Evolutionary conservation across 2,797 vertebrate genomes (phyloP), one percentile per base, ranked within the genome.

Genomic region (Diglossa cyanea): DNA sequence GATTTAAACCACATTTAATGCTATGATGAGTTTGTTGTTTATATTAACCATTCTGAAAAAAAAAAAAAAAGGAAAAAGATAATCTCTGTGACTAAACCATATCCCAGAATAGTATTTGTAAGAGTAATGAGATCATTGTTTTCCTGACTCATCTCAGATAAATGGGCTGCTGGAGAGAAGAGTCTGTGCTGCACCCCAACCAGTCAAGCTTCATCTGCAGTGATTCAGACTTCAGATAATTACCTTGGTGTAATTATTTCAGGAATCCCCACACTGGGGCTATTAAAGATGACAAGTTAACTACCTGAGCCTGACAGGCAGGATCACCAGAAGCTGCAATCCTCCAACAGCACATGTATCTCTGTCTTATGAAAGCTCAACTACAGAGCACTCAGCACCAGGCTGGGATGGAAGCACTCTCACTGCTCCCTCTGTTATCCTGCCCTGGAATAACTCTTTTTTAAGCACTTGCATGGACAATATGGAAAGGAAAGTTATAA

Each of bases 81-180:
- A 67, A 75, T 33, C 24, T 45, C 35, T 55, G 23, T 90, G 47
- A 95, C 60, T 73, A 92, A 67, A 84, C 25, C 24, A 44, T 58
- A 40, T 28, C 73, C 25, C 40, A 91, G 72, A 90, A 78, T 35
- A 70, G 65, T 48, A 13, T 40, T 78, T 62, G 15, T 48, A 63
- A 63, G 31, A 81, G 33, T 51, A 78, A 76, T 93, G 88, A 95
- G 63, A 89, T 92, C 84, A 86, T 26, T 26, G 11, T 31, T 90
- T 95, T 73, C 61, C 81, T 95, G 93, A 93, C 71, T 94, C 80
- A 95, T 72, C 37, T 86, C 70, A 79, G 47, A 61, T 67, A 90
- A 88, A 83, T 67, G 42, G 61, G 44, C 30, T 95, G 18, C 70
- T 77, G 53, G 44, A 72, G 47, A 94, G 66, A 54, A 45, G 42